phyloP scores from a whole-genome alignment of 2,797 vertebrate species.

The Natrix natrix region DNA sequence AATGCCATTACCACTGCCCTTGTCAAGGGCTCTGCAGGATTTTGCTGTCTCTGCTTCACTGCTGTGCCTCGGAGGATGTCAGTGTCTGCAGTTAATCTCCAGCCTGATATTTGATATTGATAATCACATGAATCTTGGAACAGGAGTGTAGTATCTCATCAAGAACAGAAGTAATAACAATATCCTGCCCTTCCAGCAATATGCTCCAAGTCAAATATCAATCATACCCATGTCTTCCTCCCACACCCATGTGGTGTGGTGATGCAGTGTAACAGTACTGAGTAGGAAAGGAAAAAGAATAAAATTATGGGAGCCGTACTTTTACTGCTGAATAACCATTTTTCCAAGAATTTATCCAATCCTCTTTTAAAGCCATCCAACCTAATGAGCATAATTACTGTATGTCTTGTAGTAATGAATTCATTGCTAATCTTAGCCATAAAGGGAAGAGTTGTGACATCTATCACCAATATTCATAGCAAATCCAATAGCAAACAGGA shows the following conservation, averaged over 20 bases:
- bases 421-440: conserved; percentile 46
- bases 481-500: background rate
- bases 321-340: background rate
- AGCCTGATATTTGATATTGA: background rate
- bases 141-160: conserved; percentile 57
- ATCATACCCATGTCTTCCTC: background rate
- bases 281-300: background rate
- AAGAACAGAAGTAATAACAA: background rate
- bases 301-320: background rate
- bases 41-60: conserved; percentile 33
- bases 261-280: background rate
- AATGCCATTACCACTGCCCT: background rate
- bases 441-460: background rate
- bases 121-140: background rate
- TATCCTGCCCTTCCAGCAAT: background rate
- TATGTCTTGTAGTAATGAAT: background rate
- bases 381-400: background rate
- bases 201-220: background rate
- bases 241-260: background rate
- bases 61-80: conserved; percentile 1
- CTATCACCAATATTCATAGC: background rate
- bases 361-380: background rate
- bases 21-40: background rate
- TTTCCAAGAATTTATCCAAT: background rate
- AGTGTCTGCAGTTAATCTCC: background rate